These are phyloP conservation scores for Terrapene triunguis DNA, from an alignment of 2,113 vertebrate species.

Conservation along the genomic window DNA sequence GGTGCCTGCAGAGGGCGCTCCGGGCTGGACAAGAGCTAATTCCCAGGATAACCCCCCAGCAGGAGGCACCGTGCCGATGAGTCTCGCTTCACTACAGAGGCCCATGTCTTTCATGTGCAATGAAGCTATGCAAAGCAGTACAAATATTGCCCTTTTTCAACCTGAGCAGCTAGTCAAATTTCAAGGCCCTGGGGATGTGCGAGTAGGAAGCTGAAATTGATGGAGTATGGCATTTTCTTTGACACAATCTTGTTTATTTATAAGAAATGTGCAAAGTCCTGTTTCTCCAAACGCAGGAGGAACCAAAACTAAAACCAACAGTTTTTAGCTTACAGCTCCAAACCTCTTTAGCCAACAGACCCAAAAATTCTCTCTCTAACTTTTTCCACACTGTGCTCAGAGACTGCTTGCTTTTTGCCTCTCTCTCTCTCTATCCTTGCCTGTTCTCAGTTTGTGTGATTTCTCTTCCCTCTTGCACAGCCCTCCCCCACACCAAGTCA, in stretches of 20 bases:
- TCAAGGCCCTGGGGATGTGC: neutral
- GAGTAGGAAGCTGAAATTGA: neutral
- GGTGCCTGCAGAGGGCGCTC: too few species aligned
- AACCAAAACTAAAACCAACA: neutral
- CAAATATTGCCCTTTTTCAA: conserved; percentile 28
- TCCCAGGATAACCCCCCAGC: too few species aligned
- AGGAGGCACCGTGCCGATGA: too few species aligned
- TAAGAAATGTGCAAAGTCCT: neutral
- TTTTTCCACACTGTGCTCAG: neutral
- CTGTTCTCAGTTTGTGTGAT: neutral
- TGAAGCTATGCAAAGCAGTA: conserved; percentile 65
- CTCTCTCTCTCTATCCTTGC: neutral
- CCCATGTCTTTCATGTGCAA: conserved; percentile 60
- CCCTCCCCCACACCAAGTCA: neutral
- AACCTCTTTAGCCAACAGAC: neutral
- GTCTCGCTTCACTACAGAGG: neutral
- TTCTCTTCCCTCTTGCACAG: neutral
- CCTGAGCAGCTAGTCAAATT: neutral
- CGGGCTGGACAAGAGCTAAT: too few species aligned
- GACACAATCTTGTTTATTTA: neutral
- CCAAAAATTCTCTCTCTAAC: neutral
- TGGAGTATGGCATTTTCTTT: neutral
- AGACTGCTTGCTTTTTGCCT: neutral
- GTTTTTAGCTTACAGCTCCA: neutral
- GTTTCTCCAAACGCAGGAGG: neutral